Evolutionary conservation across 2,797 vertebrate genomes (phyloP), one percentile per base, ranked within the genome.

Genomic region (Syndactyla subalaris): DNA sequence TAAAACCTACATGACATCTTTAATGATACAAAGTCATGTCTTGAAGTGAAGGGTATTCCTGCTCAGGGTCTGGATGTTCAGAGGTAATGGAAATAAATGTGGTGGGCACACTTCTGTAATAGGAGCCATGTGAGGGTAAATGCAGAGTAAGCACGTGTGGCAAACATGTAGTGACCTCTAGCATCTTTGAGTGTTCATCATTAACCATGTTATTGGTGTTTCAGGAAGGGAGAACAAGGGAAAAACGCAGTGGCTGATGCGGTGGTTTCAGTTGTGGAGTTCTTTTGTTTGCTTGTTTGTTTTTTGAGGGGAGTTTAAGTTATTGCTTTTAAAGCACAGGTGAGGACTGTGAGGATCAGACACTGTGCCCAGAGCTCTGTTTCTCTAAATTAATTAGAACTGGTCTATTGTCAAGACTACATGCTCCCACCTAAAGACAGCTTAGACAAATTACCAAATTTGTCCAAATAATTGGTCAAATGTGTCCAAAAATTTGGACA

Each of bases 181-280:
- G 26, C 13, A 45, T 30, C 17, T 62, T 45, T 16, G 30, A 9
- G 11, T 34, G 16, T 34, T 85, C 36, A 10, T 30, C 12, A 11
- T 14, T 43, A 43, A 57, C 45, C 41, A 75, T 14, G 3, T 66
- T 78, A 58, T 1, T 34, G 36, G 17, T 46, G 14, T 24, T 66
- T 68, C 72, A 36, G 7, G 58, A 62, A 19, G 26, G 34, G 65
- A 88, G 19, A 58, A 55, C 5, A 41, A 38, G 11, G 24, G 15
- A 29, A 36, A 80, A 67, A 67, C 48, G 52, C 30, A 51, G 26
- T 5, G 14, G 6, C 9, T 23, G 36, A 29, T 52, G 32, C 11
- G 0, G 0, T 66, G 7, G 0, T 24, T 66, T 51, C 66, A 6
- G 23, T 14, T 6, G 2, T 7, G 9, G 45, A 21, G 16, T 6